Conservation (phyloP, 1,140 invertebrate species). For the Trypoxylus dichotomus region DNA sequence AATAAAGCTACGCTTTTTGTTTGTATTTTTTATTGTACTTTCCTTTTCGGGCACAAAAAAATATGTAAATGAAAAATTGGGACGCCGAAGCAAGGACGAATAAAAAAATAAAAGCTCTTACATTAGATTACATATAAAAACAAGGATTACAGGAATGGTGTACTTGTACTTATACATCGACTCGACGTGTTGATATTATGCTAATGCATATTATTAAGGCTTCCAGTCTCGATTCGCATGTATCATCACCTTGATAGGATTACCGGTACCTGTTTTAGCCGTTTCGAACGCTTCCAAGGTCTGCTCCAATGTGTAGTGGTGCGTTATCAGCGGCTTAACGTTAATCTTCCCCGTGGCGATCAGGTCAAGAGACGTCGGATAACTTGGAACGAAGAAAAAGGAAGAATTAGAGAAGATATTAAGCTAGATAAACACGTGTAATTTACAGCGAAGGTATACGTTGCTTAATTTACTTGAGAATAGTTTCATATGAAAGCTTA, state of each 20-base stretch:
- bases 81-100: not conserved
- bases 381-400: conserved; percentile 59
- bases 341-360: conserved; percentile 81
- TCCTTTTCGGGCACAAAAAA: too few species aligned
- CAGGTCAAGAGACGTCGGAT: conserved; percentile 81
- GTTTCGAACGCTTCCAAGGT: conserved; percentile 85
- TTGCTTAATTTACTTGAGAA: not conserved
- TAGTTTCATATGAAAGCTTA: not conserved
- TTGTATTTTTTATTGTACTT: too few species aligned
- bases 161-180: not conserved
- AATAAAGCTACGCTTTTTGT: too few species aligned
- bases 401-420: not conserved
- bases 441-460: not conserved
- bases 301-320: conserved; percentile 85
- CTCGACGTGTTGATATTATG: not conserved
- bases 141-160: not conserved
- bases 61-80: not conserved
- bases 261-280: conserved; percentile 67
- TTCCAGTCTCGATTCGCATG: conserved; percentile 56
- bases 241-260: conserved; percentile 92
- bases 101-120: not conserved
- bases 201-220: conserved; percentile 12
- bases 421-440: not conserved
- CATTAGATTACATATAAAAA: not conserved
- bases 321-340: conserved; percentile 87